Conservation (phyloP, 2,797 vertebrate genomes). For the Gouania willdenowi region DNA sequence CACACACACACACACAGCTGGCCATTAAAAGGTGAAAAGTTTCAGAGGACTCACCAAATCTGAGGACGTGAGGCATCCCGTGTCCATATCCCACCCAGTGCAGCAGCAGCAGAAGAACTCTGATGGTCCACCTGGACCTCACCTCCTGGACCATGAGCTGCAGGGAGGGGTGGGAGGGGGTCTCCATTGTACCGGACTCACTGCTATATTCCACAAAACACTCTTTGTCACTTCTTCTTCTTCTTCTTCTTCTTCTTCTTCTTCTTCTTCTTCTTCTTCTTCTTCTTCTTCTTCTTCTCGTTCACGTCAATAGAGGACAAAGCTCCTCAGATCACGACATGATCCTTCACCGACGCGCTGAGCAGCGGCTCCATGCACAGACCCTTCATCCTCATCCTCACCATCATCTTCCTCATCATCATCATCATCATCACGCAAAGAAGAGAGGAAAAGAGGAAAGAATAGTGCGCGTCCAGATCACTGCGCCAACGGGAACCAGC, state of each 20-base stretch:
- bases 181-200: slow-evolving; percentile 90
- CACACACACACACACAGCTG: neutral
- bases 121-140: slow-evolving; percentile 83
- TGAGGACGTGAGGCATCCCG: slow-evolving; percentile 95
- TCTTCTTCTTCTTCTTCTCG: slow-evolving; percentile 18
- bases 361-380: slow-evolving; percentile 77
- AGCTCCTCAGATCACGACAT: slow-evolving; percentile 87
- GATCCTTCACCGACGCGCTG: slow-evolving; percentile 77
- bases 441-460: neutral
- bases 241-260: too few relatives aligned
- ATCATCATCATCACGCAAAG: slow-evolving; percentile 82
- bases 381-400: too few relatives aligned
- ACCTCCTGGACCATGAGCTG: slow-evolving; percentile 84
- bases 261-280: slow-evolving; percentile 48
- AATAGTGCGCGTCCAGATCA: slow-evolving; percentile 88
- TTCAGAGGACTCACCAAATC: slow-evolving; percentile 95
- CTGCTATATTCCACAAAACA: slow-evolving; percentile 81
- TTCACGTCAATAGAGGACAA: slow-evolving; percentile 66
- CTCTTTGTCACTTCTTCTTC: too few relatives aligned
- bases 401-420: too few relatives aligned
- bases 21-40: too few relatives aligned
- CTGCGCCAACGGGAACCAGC: slow-evolving; percentile 89
- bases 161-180: slow-evolving; percentile 78
- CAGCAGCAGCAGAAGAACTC: slow-evolving; percentile 86
- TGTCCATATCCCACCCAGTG: slow-evolving; percentile 89